Base-by-base conservation (phyloP, 2,888 invertebrate genomes). In the Ichneumoninae sp. region DNA sequence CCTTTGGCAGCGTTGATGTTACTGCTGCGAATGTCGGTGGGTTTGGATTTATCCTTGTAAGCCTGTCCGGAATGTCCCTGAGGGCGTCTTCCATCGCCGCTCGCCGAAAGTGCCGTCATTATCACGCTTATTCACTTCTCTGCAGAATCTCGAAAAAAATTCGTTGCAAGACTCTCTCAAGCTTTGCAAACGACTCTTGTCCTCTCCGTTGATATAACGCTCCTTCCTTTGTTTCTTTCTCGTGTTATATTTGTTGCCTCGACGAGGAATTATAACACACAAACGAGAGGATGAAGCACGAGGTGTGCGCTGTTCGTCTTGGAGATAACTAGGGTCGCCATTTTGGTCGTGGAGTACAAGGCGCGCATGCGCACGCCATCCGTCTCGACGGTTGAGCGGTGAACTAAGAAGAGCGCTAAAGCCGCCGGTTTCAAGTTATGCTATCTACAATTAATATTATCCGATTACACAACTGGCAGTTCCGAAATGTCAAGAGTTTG, bases 1-100 rank as follows among this genome's bases (percentile, higher is more conserved):
- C 99, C 98, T 97, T 99, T 99, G 78, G 99, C 99, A 91, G 99
- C 99, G 94, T 97, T 97, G 91, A 99, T 99, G 94, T 99, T 99
- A 93, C 99, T 99, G 88, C 96, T 95, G 79, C 99, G 96, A 92
- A 99, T 98, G 95, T 99, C 98, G 60, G 96, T 95, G 65, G 99
- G 99, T 95, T 99, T 99, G 91, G 96, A 97, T 95, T 97, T 98
- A 94, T 98, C 97, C 94, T 97, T 97, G 92, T 97, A 98, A 75
- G 97, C 97, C 72, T 95, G 93, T 69, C 57, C 57, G 22, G 44
- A 47, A 16, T 57, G 57, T 57, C 94, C 94, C 86, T 91, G 92
- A 52, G 91, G 87, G 83, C 91, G 93, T 89, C 90, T 93, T 57
- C 92, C 91, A 92, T 95, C 95, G 85, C 95, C 94, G 87, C 93